phyloP scores from a whole-genome alignment of 2,888 invertebrate genomes.

The Cosmia pyralina region DNA sequence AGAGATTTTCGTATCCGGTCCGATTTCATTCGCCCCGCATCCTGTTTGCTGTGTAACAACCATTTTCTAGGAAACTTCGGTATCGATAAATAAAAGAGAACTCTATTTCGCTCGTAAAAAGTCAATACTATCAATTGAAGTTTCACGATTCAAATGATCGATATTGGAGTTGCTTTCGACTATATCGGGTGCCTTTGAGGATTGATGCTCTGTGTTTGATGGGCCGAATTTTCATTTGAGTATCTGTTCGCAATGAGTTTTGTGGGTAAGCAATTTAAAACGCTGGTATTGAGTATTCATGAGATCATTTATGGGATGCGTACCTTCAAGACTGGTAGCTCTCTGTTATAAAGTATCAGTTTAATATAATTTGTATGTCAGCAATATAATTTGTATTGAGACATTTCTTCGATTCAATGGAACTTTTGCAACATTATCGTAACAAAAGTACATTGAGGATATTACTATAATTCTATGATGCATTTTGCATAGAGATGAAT shows the following conservation, averaged over 20 bases:
- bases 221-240: slow-evolving; percentile 40
- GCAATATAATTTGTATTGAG: background rate
- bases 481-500: background rate
- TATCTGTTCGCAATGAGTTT: slow-evolving; percentile 47
- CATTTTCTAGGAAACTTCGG: slow-evolving; percentile 73
- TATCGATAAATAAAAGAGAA: slow-evolving; percentile 68
- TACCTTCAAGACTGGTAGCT: background rate
- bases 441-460: background rate
- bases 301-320: slow-evolving; percentile 12
- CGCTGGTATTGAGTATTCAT: slow-evolving; percentile 29
- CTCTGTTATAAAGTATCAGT: background rate
- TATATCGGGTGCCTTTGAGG: slow-evolving; percentile 49
- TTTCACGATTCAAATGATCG: slow-evolving; percentile 59
- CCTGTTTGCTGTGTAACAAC: slow-evolving; percentile 80
- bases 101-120: slow-evolving; percentile 66
- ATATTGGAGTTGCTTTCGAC: slow-evolving; percentile 50
- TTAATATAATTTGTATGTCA: background rate
- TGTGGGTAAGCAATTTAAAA: slow-evolving; percentile 39
- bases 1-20: slow-evolving; percentile 86
- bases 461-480: background rate
- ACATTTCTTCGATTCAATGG: background rate
- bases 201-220: slow-evolving; percentile 45
- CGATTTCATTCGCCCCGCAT: slow-evolving; percentile 79
- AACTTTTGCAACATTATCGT: too few species aligned
- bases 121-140: slow-evolving; percentile 58